Evolutionary conservation across 2,797 vertebrate genomes (phyloP), one percentile per base, ranked within the genome.

Genomic region (Valencia hispanica): DNA sequence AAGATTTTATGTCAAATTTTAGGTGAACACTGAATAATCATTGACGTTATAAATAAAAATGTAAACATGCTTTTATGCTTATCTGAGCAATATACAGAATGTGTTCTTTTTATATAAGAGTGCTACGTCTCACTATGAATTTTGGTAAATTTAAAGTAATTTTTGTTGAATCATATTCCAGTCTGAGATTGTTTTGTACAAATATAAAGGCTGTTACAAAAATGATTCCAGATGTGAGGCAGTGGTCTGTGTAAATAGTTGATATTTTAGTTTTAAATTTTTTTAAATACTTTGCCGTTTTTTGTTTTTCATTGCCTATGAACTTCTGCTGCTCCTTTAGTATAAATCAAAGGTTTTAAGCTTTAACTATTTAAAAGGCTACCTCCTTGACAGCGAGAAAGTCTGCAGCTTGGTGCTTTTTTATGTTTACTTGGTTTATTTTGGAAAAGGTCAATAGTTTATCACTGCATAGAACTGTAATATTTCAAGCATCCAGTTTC

Each of bases 91-190:
- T 30, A 69, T 50, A 70, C 5, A 25, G 27, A 34, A 48, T 30
- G 15, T 34, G 12, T 69, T 20, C 9, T 45, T 45, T 50, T 70
- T 50, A 12, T 32, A 32, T n/a, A 32, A 30, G 18, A 30, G 10
- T 10, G 11, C 2, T 4, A 43, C 11, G 34, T 27, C 27, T 55
- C n/a, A 3, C 18, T 36, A 20, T 36, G 61, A 3, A 22, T 36
- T 36, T 10, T 65, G 25, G 18, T 70, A 9, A 20, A 11, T 18
- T 32, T 39, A 36, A 2, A n/a, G 8, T 32, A 30, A n/a, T 47
- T 61, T 47, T 48, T 27, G 71, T 75, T 77, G 65, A 30, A 59
- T 79, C 43, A 57, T 73, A 66, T 74, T 55, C 65, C 39, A 8
- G 27, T 68, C n/a, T 4, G 36, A 22, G 8, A 36, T 39, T 11